Conservation (phyloP, 2,888 invertebrate species). For the Cryptus armator region DNA sequence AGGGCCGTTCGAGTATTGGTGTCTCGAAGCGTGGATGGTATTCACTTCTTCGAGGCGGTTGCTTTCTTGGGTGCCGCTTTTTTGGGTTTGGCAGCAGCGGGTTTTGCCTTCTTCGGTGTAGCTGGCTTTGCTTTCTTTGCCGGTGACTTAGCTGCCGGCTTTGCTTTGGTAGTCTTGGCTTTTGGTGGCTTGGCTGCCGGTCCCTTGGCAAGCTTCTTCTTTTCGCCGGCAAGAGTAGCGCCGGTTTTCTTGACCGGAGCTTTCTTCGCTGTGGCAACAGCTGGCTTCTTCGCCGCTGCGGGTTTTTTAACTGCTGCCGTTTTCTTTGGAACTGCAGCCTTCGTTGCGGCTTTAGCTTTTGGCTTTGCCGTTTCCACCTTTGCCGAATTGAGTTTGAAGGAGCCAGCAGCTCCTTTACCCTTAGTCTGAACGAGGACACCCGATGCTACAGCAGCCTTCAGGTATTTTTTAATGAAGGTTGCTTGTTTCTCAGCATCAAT, state of each 20-base stretch:
- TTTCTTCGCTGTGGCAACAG: conserved; percentile 61
- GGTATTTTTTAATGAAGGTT: conserved; percentile 87
- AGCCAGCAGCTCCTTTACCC: conserved; percentile 86
- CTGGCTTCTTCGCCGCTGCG: conserved; percentile 44
- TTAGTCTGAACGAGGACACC: conserved; percentile 86
- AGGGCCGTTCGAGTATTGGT: too few relatives aligned
- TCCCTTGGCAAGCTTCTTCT: conserved; percentile 56
- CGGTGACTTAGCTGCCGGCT: conserved; percentile 63
- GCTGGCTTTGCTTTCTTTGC: conserved; percentile 74
- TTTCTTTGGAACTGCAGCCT: conserved; percentile 56
- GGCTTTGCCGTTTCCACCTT: conserved; percentile 61
- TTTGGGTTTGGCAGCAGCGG: conserved; percentile 37
- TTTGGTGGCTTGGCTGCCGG: conserved; percentile 68
- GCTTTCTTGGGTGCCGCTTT: conserved; percentile 52
- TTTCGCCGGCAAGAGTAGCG: conserved; percentile 27
- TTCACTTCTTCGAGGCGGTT: conserved; percentile 59
- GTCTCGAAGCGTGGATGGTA: not conserved
- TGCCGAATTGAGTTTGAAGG: conserved; percentile 83
- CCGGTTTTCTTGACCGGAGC: conserved; percentile 57
- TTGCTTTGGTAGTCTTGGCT: conserved; percentile 63
- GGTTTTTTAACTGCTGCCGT: conserved; percentile 45
- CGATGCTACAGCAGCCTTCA: conserved; percentile 86
- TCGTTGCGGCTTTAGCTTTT: conserved; percentile 44
- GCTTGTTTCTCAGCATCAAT: conserved; percentile 87
- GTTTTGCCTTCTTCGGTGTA: conserved; percentile 42